Evolutionary conservation across 2,888 invertebrate genomes (phyloP), one percentile per base, ranked within the genome.

Genomic region (Folsomia manolachei): DNA sequence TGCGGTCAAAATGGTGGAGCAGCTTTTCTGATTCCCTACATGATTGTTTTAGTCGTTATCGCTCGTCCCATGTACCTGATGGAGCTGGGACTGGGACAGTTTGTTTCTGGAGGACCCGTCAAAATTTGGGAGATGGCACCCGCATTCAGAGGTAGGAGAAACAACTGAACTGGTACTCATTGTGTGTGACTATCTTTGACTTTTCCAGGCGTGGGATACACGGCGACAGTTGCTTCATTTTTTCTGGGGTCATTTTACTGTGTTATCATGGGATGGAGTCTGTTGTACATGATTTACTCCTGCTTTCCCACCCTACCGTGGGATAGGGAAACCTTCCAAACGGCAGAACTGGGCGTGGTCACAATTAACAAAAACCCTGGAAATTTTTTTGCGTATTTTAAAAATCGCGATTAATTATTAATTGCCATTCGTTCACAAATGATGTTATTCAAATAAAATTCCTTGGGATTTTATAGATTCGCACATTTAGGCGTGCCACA

Each of bases 1-100:
- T 89, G 89, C 0, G 86, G 88, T 78, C 87, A 88, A 79, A 89
- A 89, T 81, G 89, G 89, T 0, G 89, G 89, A 0, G 89, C 89
- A 4, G 89, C 89, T 0, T 89, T 89, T 80, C 83, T 89, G 25
- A 88, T 89, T 75, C 89, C 90, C 0, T 90, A 90, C 79, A 82
- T 90, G 27, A 86, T 89, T 53, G 87, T 89, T 1, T 83, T 90
- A 23, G 82, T 88, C 24, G 81, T 90, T 52, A 87, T 90, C 72
- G 92, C 91, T 63, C 89, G 91, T 9, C 92, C 92, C 0, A 88
- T 94, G 85, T 93, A 94, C 83, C 92, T 91, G 82, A 84, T 94
- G 82, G 94, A 94, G 84, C 90, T 91, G 85, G 86, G 89, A 1
- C 83, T 94, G 18, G 94, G 94, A n/a, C 94, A 94, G 83, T 94